Evolutionary conservation across 2,797 vertebrate genomes (phyloP), one percentile per base, ranked within the genome.

Genomic region (Poeciliopsis turneri): DNA sequence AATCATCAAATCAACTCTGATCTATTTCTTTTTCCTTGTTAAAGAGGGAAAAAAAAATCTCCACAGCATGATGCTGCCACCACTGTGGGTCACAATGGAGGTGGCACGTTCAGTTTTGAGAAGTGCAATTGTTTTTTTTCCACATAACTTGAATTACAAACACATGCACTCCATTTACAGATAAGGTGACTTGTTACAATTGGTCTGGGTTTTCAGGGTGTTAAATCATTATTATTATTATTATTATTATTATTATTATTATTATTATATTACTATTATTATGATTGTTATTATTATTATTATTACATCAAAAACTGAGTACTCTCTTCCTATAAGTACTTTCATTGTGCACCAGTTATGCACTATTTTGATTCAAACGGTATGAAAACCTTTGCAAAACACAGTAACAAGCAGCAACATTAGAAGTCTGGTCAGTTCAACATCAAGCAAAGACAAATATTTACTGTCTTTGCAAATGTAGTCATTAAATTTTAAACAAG

Each of bases 401-500:
- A 51, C 25, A 57, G 18, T 41, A 43, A 57, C 75, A 61, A 51
- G 2, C 47, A 75, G 71, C 9, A 71, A 53, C 61, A 9, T 72
- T 59, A 45, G 49, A 78, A 41, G 77, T 73, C 61, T 59, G 78
- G 66, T 76, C 70, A 75, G 59, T 77, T 47, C 55, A 74, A 79
- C 77, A 79, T 46, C 41, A 83, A 30, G 30, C 15, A 81, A 77
- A 64, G 68, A 45, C 33, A 83, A 71, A 78, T 51, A 76, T 70
- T 76, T 20, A n/a, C 68, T 76, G 13, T 46, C 45, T 46, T 46
- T 46, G 45, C 66, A 76, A 74, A 73, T 70, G 68, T 55, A 76
- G 75, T 75, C 49, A 70, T 78, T 28, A 74, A 72, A 77, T 72
- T 80, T 28, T n/a, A 64, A 80, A 72, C 86, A 78, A 55, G 9